These are phyloP conservation scores for Phyllopteryx taeniolatus DNA, from an alignment of 2,113 vertebrate species.

Conservation along the genomic window DNA sequence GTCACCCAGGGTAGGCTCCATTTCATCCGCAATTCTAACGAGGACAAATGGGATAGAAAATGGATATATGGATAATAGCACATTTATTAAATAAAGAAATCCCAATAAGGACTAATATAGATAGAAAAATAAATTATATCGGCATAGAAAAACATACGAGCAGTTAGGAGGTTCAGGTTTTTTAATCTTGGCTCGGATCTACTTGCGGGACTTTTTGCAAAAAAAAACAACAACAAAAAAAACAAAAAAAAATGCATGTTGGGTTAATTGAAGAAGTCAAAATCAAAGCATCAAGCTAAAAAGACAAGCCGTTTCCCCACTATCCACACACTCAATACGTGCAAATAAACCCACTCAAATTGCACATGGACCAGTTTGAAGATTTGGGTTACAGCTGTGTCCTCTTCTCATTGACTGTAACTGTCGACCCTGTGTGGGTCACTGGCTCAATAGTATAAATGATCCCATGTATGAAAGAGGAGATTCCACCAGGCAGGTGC, in stretches of 20 bases:
- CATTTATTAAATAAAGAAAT: too few species aligned
- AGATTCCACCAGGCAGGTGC: conserved; percentile 55
- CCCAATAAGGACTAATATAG: too few species aligned
- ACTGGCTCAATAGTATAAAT: background rate
- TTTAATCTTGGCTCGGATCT: too few species aligned
- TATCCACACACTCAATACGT: background rate
- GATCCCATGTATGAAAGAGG: conserved; percentile 11
- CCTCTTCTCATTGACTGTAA: background rate
- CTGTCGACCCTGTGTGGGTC: background rate
- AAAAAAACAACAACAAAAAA: too few species aligned
- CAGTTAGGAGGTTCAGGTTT: too few species aligned
- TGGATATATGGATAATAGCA: too few species aligned
- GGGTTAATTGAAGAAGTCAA: background rate
- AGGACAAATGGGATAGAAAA: too few species aligned
- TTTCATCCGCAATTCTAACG: too few species aligned
- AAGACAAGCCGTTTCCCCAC: background rate
- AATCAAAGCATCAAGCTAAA: background rate
- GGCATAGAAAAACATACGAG: too few species aligned
- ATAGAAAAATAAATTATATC: too few species aligned
- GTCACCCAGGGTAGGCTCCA: too few species aligned
- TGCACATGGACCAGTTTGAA: background rate
- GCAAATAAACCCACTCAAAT: background rate
- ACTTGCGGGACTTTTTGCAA: too few species aligned
- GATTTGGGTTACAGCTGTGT: background rate
- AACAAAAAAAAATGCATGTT: background rate